phyloP scores from a whole-genome alignment of 2,888 invertebrate genomes.

The Psylliodes chrysocephalus region DNA sequence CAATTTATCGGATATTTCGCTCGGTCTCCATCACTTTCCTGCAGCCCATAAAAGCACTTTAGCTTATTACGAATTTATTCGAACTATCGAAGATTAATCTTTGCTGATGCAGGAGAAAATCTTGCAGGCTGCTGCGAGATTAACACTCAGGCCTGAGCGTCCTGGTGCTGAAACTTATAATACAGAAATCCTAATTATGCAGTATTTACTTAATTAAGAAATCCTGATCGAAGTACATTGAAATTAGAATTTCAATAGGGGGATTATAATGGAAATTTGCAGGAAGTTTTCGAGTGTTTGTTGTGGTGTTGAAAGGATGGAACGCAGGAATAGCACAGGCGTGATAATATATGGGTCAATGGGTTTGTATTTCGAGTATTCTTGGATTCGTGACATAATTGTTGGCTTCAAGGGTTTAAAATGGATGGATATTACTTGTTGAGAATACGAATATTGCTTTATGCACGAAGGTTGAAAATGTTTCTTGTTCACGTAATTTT shows the following conservation, averaged over 20 bases:
- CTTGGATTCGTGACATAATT: slow-evolving; percentile 5
- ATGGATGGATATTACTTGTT: too few relatives aligned
- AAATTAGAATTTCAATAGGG: slow-evolving; percentile 29
- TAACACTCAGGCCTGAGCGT: slow-evolving; percentile 10
- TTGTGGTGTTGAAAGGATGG: slow-evolving; percentile 11
- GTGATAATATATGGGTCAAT: slow-evolving; percentile 11
- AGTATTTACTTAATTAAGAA: slow-evolving; percentile 36
- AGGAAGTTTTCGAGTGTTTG: slow-evolving; percentile 24
- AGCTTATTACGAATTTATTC: slow-evolving; percentile 5
- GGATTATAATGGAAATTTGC: slow-evolving; percentile 28
- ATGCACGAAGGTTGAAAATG: too few relatives aligned
- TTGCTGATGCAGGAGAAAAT: slow-evolving; percentile 16
- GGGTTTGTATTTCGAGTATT: not conserved
- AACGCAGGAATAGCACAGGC: not conserved
- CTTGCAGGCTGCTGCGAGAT: slow-evolving; percentile 6
- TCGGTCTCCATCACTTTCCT: too few relatives aligned
- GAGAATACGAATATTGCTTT: too few relatives aligned
- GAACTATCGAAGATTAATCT: slow-evolving; percentile 17
- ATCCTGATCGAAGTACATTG: slow-evolving; percentile 24
- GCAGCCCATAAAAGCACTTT: slow-evolving; percentile 13
- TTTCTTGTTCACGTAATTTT: too few relatives aligned
- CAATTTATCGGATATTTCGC: too few relatives aligned
- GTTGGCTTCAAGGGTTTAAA: not conserved
- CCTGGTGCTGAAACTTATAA: slow-evolving; percentile 1
- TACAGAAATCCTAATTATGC: slow-evolving; percentile 29